Evolutionary conservation across 2,797 vertebrate genomes (phyloP).

Genomic region (Crenichthys baileyi): DNA sequence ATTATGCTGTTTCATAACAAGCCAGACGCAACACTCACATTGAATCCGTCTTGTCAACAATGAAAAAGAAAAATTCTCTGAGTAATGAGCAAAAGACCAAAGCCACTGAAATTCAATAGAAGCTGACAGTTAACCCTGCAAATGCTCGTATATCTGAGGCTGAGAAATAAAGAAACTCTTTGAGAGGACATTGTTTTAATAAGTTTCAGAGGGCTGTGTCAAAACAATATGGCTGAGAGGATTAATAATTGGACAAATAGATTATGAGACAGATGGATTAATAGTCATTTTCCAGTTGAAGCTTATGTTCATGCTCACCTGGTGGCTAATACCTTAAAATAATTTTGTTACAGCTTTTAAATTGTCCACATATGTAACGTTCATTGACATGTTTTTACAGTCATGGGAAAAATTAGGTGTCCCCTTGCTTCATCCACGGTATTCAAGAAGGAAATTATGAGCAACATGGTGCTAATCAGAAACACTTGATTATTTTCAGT

Average conservation of each 20-base stretch:
- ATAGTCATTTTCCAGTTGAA: neutral
- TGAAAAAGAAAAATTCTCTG: too few relatives aligned
- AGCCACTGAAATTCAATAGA: too few relatives aligned
- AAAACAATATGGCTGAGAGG: neutral
- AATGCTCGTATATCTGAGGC: neutral
- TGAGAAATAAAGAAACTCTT: slow-evolving; percentile 2
- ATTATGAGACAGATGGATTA: too few relatives aligned
- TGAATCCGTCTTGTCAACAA: too few relatives aligned
- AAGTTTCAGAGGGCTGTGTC: neutral
- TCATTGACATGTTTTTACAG: neutral
- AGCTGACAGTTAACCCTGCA: too few relatives aligned
- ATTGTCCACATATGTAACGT: neutral
- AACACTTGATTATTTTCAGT: neutral
- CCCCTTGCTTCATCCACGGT: neutral
- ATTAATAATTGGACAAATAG: too few relatives aligned
- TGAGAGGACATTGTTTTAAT: neutral
- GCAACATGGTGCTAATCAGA: neutral
- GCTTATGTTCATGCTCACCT: neutral
- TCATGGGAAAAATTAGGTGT: neutral
- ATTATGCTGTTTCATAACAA: too few relatives aligned
- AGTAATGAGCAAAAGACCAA: too few relatives aligned
- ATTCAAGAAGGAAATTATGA: neutral
- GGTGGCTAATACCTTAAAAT: neutral
- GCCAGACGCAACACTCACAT: too few relatives aligned
- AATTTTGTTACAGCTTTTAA: neutral